Base-by-base conservation (phyloP, 2,888 invertebrate species). In the Chrysolina americana region DNA sequence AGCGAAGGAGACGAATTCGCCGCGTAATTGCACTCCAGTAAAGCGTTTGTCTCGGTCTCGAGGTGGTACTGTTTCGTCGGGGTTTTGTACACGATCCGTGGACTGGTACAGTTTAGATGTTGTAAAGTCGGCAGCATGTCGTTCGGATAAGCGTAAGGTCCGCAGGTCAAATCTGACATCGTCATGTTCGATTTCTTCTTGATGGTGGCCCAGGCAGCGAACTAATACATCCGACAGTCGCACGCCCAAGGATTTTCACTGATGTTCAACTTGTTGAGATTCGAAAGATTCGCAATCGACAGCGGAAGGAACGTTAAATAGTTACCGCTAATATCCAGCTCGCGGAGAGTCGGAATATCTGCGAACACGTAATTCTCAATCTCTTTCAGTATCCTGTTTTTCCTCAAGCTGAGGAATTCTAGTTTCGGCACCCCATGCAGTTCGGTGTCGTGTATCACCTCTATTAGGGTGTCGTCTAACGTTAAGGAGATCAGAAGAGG, bases 231-330 rank as follows among this genome's bases (percentile, higher is more conserved):
- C 65, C 94, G 92, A 84, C 97, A 97, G 87, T 96, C 95, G 89
- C 97, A 97, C 19, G 93, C 92, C 93, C 95, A 96, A 41, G 93
- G 93, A 86, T 97, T 97, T 72, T 92, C 91, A 44, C 91, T 89
- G 79, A 96, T 91, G 79, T 92, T 91, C 41, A 96, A 87, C 76
- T 91, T 91, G 80, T 90, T 89, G 70, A 96, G 87, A 65, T 90
- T 88, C 9, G 90, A 89, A 71, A 96, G 88, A 81, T 92, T 90
- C 70, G 91, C 91, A 69, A 97, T 86, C 17, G 94, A 92, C 70
- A 91, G 89, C 28, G 95, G 96, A 81, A 96, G 87, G 83, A 92
- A 92, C 47, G 92, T 91, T 81, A 96, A 87, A 68, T 91, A 90
- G 87, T 96, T 95, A 73, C 91, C 91, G 77, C 92, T 93, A 75